Evolutionary conservation across 1,140 invertebrate species (phyloP).

Genomic region (Ceratina japonica): DNA sequence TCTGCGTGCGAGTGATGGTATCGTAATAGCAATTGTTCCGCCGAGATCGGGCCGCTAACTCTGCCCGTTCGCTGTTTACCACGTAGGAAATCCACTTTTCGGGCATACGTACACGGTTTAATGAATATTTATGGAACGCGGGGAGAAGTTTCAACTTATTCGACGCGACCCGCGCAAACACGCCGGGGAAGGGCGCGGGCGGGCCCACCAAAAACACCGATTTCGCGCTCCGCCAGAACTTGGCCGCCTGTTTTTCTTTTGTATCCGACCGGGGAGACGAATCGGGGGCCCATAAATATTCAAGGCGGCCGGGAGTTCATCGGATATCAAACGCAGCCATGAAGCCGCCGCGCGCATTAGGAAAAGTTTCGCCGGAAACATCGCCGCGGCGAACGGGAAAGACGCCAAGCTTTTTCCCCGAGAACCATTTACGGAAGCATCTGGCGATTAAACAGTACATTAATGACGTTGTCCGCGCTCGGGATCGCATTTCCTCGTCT

Average conservation of each 20-base stretch:
- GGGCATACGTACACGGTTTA: no score
- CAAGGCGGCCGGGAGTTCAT: no score
- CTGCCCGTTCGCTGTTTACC: background rate
- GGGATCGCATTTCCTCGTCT: background rate
- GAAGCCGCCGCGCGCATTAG: background rate
- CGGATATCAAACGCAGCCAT: no score
- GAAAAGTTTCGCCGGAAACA: background rate
- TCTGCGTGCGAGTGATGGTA: no score
- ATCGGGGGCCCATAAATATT: no score
- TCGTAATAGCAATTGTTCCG: no score
- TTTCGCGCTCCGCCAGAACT: slow-evolving; percentile 25
- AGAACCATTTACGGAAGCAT: slow-evolving; percentile 12
- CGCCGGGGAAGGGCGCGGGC: background rate
- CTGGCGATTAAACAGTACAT: slow-evolving; percentile 8
- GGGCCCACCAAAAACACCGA: background rate
- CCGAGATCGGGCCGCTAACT: no score
- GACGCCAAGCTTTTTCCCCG: background rate
- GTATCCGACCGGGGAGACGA: no score
- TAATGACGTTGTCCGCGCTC: slow-evolving; percentile 10
- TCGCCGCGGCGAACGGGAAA: no score
- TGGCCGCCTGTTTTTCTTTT: background rate
- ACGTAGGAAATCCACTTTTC: background rate
- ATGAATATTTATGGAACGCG: slow-evolving; percentile 32
- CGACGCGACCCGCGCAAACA: slow-evolving; percentile 5
- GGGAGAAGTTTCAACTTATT: background rate